phyloP scores from a whole-genome alignment of 2,113 vertebrate genomes.

The Pycnonotus jocosus region DNA sequence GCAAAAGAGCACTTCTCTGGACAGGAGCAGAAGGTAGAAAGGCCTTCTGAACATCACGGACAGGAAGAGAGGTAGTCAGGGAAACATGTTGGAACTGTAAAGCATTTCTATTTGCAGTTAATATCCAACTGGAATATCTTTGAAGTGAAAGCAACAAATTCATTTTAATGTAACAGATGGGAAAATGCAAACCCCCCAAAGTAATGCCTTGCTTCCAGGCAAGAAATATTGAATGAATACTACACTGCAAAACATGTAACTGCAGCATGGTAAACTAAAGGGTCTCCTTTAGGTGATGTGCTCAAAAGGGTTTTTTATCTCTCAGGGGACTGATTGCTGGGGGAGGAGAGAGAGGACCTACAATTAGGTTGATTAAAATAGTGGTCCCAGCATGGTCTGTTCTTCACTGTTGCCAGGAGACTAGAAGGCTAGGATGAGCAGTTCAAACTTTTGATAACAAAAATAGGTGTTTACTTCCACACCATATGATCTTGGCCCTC shows the following conservation, averaged over 20 bases:
- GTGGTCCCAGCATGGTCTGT: constrained; percentile 34
- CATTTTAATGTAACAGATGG: fast-evolving
- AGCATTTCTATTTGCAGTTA: background rate
- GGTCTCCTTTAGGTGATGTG: background rate
- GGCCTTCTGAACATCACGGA: background rate
- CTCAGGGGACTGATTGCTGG: constrained; percentile 14
- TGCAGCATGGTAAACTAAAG: background rate
- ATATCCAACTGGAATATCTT: background rate
- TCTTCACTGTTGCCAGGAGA: constrained; percentile 52
- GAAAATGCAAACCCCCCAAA: background rate
- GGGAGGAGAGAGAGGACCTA: constrained; percentile 20
- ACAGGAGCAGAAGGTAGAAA: background rate
- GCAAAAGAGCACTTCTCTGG: background rate
- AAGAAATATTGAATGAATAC: background rate
- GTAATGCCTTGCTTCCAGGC: background rate
- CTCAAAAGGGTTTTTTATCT: constrained; percentile 9
- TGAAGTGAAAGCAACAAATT: background rate
- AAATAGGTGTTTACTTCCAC: constrained; percentile 26
- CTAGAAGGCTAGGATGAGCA: background rate
- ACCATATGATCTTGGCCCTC: background rate
- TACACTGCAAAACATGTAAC: background rate
- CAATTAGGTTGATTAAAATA: constrained; percentile 54
- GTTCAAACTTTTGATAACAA: constrained; percentile 19
- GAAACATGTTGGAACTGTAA: background rate
- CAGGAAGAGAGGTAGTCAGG: background rate